Conservation (phyloP, 35 echinoderm and acorn worm genomes). For the Ptychodera flava region DNA sequence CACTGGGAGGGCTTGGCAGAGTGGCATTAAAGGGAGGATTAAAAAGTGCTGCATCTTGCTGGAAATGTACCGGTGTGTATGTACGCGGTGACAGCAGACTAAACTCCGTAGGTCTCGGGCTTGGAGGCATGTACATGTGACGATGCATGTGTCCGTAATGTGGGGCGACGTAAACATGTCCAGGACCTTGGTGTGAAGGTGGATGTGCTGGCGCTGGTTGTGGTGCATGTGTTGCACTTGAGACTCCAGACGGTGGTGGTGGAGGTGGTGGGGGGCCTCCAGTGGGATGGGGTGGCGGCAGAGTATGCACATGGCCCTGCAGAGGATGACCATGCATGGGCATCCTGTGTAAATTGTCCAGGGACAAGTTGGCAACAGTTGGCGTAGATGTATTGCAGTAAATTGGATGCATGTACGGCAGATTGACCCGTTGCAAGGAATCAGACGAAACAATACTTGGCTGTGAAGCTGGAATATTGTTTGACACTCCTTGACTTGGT, state of each 20-base stretch:
- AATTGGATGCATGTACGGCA: not conserved
- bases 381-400: not conserved
- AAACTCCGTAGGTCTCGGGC: slow-evolving; percentile 49
- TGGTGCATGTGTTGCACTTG: slow-evolving; percentile 23
- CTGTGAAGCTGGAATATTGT: not conserved
- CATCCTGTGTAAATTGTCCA: not conserved
- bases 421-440: not conserved
- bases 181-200: slow-evolving; percentile 28
- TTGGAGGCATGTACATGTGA: slow-evolving; percentile 70
- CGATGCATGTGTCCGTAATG: slow-evolving; percentile 71
- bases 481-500: not conserved
- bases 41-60: slow-evolving; percentile 78
- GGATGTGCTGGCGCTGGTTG: slow-evolving; percentile 15
- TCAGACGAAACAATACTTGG: not conserved
- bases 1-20: slow-evolving; percentile 33
- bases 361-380: not conserved
- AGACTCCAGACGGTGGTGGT: slow-evolving; percentile 25
- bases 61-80: slow-evolving; percentile 68
- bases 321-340: slow-evolving; percentile 24
- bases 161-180: slow-evolving; percentile 62
- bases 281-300: not conserved
- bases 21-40: slow-evolving; percentile 52
- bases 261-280: slow-evolving; percentile 26
- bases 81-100: slow-evolving; percentile 71
- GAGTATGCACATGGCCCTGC: slow-evolving; percentile 22